Percentiles rank a stretch among this genome's conserved stretches.
phyloP scores from a whole-genome alignment of 1,140 invertebrate species.

The Brachionus rotundiformis region DNA sequence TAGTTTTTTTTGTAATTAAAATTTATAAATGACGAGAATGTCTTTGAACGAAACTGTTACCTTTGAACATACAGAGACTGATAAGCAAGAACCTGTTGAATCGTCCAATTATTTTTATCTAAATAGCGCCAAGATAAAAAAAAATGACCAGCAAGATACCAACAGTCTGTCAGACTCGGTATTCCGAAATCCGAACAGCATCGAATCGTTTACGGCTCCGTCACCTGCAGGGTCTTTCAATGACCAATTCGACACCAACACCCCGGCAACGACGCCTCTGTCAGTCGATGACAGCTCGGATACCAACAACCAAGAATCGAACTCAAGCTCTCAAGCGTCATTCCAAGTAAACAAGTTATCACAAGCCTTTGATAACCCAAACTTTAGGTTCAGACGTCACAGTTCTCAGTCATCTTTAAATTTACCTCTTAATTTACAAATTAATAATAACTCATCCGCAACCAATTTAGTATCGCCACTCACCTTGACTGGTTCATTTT shows the following conservation, averaged over 20 bases:
- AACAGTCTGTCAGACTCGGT: background rate
- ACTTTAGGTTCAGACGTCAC: constrained; percentile 23
- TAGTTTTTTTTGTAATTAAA: constrained; percentile 30
- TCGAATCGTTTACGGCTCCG: constrained; percentile 38
- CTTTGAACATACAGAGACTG: background rate
- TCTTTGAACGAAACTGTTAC: constrained; percentile 10
- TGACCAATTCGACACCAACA: constrained; percentile 28
- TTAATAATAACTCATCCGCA: constrained; percentile 5
- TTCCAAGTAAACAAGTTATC: constrained; percentile 11
- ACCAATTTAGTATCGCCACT: constrained; percentile 28
- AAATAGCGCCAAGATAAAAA: background rate
- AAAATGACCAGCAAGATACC: background rate
- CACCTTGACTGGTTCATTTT: constrained; percentile 30
- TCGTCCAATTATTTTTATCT: constrained; percentile 18
- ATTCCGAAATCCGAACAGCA: constrained; percentile 39
- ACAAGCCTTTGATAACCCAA: constrained; percentile 32
- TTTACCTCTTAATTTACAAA: constrained; percentile 45
- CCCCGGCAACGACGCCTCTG: background rate
- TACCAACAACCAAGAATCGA: background rate
- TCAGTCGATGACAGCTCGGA: constrained; percentile 34
- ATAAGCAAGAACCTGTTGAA: background rate
- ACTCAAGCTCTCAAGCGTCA: background rate
- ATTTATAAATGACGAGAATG: constrained; percentile 19
- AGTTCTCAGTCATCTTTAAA: constrained; percentile 42
- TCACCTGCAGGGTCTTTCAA: constrained; percentile 41